Base-by-base conservation (phyloP, 2,888 invertebrate species). In the Sinhomidia bicolor region DNA sequence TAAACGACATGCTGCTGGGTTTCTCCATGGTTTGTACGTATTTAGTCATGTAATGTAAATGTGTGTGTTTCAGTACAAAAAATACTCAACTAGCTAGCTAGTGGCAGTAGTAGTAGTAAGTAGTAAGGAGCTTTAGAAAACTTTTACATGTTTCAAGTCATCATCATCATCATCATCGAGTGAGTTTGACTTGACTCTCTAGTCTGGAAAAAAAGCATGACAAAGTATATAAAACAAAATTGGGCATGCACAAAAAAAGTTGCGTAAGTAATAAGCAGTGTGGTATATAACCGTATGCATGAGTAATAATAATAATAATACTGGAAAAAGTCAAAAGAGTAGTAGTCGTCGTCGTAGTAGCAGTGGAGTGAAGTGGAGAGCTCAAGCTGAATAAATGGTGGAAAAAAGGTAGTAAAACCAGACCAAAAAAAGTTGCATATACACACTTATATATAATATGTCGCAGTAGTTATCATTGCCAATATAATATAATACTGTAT, bases 41-140 rank as follows among this genome's bases (percentile, higher is more conserved):
- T 65, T 82, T 80, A 82, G 51, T 82, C 81, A 68, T 82, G 68
- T 82, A 82, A 65, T 68, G 47, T 82, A 74, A 47, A 47, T 74
- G 65, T 12, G 65, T 32, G n/a, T 32, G 47, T 74, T 47, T 44
- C n/a, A n/a, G 44, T 26, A 74, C 44, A 47, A 74, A 47, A n/a
- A n/a, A n/a, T n/a, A n/a, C n/a, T n/a, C n/a, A n/a, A 74, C 74
- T 65, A 12, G 9, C 7, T 17, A 36, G 36, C 36, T 36, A 7
- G 36, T 36, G 36, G 36, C 7, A 36, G 36, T 7, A 36, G n/a
- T 7, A 36, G 7, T 9, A n/a, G 57, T 62, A 62, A 17, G 36
- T 17, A 68, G 74, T 74, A 74, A 26, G 74, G 47, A 74, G 74
- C 74, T 74, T 74, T 74, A 47, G 74, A 74, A n/a, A 74, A 74